Percentiles rank a stretch among this genome's conserved stretches.
phyloP scores from a whole-genome alignment of 1,140 invertebrate species.

The Cotesia vestalis region DNA sequence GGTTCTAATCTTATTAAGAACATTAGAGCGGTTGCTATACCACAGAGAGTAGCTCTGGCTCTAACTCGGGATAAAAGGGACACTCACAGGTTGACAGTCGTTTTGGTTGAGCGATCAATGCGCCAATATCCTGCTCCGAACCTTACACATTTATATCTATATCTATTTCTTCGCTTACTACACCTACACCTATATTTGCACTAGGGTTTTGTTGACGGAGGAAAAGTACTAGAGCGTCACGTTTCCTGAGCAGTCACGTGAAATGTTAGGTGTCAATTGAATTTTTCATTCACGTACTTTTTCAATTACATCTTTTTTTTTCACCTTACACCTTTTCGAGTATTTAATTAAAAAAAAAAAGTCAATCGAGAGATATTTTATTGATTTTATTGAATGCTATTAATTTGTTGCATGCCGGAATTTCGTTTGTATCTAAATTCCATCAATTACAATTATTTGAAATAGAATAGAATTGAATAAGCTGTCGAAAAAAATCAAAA shows the following conservation, averaged over 20 bases:
- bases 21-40: slow-evolving; percentile 14
- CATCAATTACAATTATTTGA: too few species aligned
- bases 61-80: slow-evolving; percentile 9
- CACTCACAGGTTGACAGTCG: slow-evolving; percentile 1
- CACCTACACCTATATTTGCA: too few species aligned
- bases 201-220: too few species aligned
- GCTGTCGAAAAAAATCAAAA: too few species aligned
- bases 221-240: slow-evolving; percentile 4
- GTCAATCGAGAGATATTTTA: too few species aligned
- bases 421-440: too few species aligned
- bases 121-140: not conserved
- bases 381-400: not conserved
- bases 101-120: slow-evolving; percentile 29
- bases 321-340: too few species aligned
- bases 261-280: slow-evolving; percentile 1
- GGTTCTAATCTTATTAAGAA: slow-evolving; percentile 28
- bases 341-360: slow-evolving; percentile 6
- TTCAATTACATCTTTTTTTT: too few species aligned
- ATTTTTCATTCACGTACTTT: not conserved
- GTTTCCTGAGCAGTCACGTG: slow-evolving; percentile 9
- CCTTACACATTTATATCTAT: not conserved
- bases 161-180: not conserved
- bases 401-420: not conserved
- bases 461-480: too few species aligned
- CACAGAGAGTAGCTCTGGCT: not conserved